A percentile compares a stretch with the other conserved stretches of the same genome.
Conservation (phyloP, 2,888 invertebrate species). For the Acrocera orbiculus region DNA sequence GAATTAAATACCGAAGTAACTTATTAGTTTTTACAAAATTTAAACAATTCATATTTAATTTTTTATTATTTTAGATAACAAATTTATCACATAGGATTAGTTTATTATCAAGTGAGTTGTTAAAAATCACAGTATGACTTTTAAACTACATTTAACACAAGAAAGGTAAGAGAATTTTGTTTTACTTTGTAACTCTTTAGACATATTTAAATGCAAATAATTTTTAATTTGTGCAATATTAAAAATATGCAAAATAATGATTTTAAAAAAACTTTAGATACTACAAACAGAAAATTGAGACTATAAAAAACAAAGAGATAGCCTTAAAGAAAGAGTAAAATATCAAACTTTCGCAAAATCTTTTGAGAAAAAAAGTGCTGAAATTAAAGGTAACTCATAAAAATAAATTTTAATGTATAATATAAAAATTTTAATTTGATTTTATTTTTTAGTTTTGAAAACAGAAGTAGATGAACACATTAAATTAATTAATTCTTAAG, state of each 20-base stretch:
- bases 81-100: conserved; percentile 22
- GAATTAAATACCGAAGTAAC: conserved; percentile 21
- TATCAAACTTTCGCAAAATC: conserved; percentile 13
- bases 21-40: neutral
- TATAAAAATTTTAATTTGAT: neutral
- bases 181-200: neutral
- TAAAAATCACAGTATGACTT: conserved; percentile 26
- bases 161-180: conserved; percentile 18
- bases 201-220: neutral
- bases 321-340: conserved; percentile 16
- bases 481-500: conserved; percentile 11
- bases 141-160: conserved; percentile 25
- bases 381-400: conserved; percentile 17
- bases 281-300: conserved; percentile 25
- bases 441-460: conserved; percentile 16
- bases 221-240: conserved; percentile 1
- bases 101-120: conserved; percentile 24
- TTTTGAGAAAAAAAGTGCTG: conserved; percentile 21
- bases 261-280: conserved; percentile 14
- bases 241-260: no score
- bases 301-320: conserved; percentile 22
- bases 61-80: conserved; percentile 16
- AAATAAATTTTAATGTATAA: no score
- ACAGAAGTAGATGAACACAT: conserved; percentile 20
- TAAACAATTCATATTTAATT: no score